Conservation (phyloP, 2,113 vertebrate species). For the Spilogale gracilis region DNA sequence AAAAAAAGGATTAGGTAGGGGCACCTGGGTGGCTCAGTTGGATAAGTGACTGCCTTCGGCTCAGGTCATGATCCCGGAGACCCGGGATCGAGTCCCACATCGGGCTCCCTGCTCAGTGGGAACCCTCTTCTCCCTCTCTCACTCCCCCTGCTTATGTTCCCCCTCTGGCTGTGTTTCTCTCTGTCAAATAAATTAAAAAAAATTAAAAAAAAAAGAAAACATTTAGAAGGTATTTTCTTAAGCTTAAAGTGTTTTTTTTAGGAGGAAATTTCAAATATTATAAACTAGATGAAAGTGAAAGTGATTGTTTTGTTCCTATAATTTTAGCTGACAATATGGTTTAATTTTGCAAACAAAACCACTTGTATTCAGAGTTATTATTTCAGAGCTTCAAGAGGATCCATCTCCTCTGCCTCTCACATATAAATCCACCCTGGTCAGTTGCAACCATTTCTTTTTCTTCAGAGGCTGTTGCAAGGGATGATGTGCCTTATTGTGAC, state of each 20-base stretch:
- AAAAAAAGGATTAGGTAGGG: not conserved
- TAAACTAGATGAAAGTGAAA: conserved; percentile 20
- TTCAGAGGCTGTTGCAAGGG: not conserved
- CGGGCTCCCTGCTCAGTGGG: no score
- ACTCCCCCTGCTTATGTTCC: no score
- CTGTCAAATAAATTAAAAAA: no score
- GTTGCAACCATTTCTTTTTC: not conserved
- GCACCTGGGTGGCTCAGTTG: no score
- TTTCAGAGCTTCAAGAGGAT: conserved; percentile 17
- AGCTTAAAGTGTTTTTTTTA: conserved; percentile 37
- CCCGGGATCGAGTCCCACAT: no score
- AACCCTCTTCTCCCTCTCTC: no score
- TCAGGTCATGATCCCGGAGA: no score
- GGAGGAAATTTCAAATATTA: conserved; percentile 20
- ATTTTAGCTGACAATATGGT: not conserved
- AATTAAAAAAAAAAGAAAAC: not conserved
- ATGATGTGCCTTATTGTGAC: not conserved
- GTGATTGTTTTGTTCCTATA: not conserved
- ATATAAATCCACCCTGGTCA: not conserved
- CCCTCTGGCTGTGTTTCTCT: no score
- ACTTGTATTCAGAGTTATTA: not conserved
- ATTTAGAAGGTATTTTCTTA: conserved; percentile 37
- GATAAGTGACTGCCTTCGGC: no score
- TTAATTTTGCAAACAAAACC: conserved; percentile 36
- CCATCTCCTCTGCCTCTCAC: not conserved